Conservation (phyloP, 2,797 vertebrate species). For the Momotus momota region DNA sequence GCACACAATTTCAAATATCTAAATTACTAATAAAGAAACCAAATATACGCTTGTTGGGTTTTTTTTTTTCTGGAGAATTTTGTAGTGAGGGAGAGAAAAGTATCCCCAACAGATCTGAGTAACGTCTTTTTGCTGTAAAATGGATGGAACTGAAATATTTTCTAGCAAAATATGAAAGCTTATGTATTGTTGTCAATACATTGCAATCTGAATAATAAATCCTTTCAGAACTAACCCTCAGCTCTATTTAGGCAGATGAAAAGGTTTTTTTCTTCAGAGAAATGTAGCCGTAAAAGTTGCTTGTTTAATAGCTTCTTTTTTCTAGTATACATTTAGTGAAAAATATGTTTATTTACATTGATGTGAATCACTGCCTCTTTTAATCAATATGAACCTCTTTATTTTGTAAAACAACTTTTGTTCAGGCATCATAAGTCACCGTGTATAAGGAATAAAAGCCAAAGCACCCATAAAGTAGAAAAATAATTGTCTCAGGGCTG, state of each 20-base stretch:
- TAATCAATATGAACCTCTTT: not conserved
- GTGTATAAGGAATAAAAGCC: not conserved
- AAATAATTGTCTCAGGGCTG: not conserved
- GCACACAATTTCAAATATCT: not conserved
- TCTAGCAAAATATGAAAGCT: not conserved
- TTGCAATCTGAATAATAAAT: not conserved
- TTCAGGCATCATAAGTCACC: not conserved
- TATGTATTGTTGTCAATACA: not conserved
- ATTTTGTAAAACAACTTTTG: not conserved
- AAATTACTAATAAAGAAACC: not conserved
- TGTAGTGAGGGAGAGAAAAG: not conserved
- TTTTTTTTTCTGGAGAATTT: not conserved
- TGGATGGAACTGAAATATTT: not conserved
- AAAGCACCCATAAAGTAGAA: not conserved
- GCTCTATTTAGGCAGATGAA: not conserved
- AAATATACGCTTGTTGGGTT: accelerated
- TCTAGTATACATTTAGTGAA: not conserved
- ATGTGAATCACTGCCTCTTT: not conserved
- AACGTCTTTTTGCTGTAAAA: not conserved
- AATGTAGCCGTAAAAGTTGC: not conserved
- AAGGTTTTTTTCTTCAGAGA: not conserved
- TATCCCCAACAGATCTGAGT: not conserved
- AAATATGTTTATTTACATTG: not conserved
- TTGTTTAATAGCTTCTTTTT: not conserved
- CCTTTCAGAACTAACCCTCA: not conserved